Conservation (phyloP, 1,140 invertebrate species). For the Stegodyphus dumicola region DNA sequence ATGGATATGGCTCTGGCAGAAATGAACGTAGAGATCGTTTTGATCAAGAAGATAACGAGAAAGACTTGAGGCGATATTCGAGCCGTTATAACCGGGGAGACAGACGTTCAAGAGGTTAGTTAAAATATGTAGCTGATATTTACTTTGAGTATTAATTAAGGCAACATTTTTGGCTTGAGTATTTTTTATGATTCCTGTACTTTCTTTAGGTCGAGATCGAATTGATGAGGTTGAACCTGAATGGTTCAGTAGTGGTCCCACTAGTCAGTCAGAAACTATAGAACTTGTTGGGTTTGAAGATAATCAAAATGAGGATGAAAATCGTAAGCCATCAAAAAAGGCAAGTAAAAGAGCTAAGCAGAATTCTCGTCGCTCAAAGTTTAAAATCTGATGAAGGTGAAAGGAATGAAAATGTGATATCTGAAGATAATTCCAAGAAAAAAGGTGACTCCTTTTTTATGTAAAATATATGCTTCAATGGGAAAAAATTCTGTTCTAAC, state of each 20-base stretch:
- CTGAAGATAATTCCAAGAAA: constrained; percentile 20
- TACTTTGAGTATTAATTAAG: background rate
- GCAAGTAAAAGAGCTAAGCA: constrained; percentile 53
- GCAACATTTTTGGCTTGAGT: background rate
- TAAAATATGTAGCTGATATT: background rate
- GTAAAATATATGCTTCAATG: background rate
- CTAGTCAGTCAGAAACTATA: constrained; percentile 90
- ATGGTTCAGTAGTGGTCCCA: constrained; percentile 85
- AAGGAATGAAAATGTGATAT: background rate
- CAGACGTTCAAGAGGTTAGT: constrained; percentile 28
- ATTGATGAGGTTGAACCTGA: constrained; percentile 70
- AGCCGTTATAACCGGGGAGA: constrained; percentile 42
- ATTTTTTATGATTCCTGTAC: background rate
- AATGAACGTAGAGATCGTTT: constrained; percentile 63
- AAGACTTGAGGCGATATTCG: constrained; percentile 61
- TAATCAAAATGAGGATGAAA: constrained; percentile 54
- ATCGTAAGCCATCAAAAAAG: constrained; percentile 53
- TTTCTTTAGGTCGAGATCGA: constrained; percentile 31
- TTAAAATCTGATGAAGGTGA: constrained; percentile 50
- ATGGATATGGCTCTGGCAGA: constrained; percentile 46
- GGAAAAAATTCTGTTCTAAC: background rate
- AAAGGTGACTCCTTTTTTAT: constrained; percentile 14
- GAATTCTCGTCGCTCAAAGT: constrained; percentile 37
- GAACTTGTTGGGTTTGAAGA: constrained; percentile 90
- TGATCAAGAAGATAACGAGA: constrained; percentile 65